Percentiles rank a stretch among this genome's conserved stretches.
These are phyloP conservation scores for Nycteola revayana DNA, from an alignment of 2,888 invertebrate genomes.

Conservation along the genomic window DNA sequence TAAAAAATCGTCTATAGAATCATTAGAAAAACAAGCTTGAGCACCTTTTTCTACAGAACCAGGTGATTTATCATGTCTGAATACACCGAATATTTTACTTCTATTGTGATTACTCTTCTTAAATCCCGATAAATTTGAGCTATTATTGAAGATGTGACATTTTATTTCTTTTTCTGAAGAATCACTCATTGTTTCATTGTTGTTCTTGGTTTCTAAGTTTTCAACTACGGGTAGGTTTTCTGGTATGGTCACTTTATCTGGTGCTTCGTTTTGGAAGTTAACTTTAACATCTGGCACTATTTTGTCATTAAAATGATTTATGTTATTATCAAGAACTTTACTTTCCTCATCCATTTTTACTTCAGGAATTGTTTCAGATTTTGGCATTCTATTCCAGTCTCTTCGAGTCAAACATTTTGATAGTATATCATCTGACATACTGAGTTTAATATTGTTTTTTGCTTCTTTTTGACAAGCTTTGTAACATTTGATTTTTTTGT, in stretches of 20 bases:
- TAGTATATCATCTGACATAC: conserved; percentile 69
- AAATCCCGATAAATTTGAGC: conserved; percentile 4
- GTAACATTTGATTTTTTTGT: conserved; percentile 63
- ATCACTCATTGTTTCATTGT: neutral
- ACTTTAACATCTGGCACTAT: conserved; percentile 13
- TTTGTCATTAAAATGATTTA: neutral
- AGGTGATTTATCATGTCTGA: conserved; percentile 18
- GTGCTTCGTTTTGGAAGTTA: conserved; percentile 25
- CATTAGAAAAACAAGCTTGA: conserved; percentile 62
- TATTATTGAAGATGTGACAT: conserved; percentile 41
- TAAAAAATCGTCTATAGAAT: conserved; percentile 64
- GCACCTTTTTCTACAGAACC: conserved; percentile 55
- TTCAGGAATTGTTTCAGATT: conserved; percentile 43
- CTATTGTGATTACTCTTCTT: conserved; percentile 5
- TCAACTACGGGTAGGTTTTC: conserved; percentile 5
- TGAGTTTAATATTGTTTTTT: conserved; percentile 43
- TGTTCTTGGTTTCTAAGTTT: conserved; percentile 5
- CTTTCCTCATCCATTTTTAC: conserved; percentile 43
- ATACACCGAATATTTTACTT: conserved; percentile 1
- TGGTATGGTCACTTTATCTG: conserved; percentile 6
- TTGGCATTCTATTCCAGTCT: conserved; percentile 54
- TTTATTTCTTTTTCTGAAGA: conserved; percentile 55
- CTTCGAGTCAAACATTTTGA: conserved; percentile 66
- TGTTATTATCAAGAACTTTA: conserved; percentile 8
- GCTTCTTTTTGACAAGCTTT: conserved; percentile 62